phyloP scores from a whole-genome alignment of 1,140 invertebrate species.

The Apis florea region DNA sequence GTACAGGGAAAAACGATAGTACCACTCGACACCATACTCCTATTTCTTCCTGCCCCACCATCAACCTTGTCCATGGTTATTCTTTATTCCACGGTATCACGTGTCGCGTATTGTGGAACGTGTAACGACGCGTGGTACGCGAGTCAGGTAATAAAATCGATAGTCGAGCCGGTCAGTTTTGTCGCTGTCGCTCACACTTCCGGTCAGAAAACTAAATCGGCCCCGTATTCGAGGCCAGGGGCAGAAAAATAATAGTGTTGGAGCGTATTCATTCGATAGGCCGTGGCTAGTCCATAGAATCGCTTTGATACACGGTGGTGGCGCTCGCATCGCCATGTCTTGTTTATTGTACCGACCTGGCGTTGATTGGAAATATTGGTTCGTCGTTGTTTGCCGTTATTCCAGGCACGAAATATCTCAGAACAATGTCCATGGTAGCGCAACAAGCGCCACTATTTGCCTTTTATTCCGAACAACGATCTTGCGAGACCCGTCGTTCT shows the following conservation, averaged over 20 bases:
- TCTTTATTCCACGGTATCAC: conserved; percentile 45
- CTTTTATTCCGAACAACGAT: conserved; percentile 31
- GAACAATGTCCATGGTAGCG: conserved; percentile 34
- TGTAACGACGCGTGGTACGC: conserved; percentile 24
- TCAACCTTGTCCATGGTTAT: conserved; percentile 24
- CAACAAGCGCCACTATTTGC: conserved; percentile 9
- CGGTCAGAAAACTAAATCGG: conserved; percentile 43
- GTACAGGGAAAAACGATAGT: conserved; percentile 36
- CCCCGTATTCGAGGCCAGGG: not conserved
- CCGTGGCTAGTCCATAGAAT: conserved; percentile 15
- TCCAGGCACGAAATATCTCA: conserved; percentile 24
- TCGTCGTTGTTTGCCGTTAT: conserved; percentile 47
- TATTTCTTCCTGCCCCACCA: not conserved
- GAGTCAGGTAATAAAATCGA: conserved; percentile 43
- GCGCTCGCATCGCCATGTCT: not conserved
- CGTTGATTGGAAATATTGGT: conserved; percentile 51
- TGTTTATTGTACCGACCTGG: conserved; percentile 24
- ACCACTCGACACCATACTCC: conserved; percentile 31
- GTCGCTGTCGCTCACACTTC: conserved; percentile 30
- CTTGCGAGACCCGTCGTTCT: conserved; percentile 12
- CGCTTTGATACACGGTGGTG: conserved; percentile 21
- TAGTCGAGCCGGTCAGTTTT: not conserved
- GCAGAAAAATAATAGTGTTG: conserved; percentile 37
- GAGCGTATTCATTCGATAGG: conserved; percentile 10
- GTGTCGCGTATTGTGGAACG: conserved; percentile 39